Base-by-base conservation (phyloP, 2,888 invertebrate genomes). In the Peribatodes rhomboidaria region DNA sequence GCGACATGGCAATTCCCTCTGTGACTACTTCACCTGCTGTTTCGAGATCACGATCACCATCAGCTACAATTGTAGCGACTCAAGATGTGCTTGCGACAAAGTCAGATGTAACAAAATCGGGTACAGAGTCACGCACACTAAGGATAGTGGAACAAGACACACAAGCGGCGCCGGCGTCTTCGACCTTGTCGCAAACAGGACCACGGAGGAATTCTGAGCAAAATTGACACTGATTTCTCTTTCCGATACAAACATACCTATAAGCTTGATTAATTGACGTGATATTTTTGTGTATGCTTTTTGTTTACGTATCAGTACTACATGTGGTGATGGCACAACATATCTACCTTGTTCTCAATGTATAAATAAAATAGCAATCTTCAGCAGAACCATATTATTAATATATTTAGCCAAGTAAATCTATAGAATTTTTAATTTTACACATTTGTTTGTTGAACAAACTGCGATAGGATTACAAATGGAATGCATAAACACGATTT, bases 361-460 rank as follows among this genome's bases (percentile, higher is more conserved):
- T 14, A 11, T 31, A 49, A 50, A 50, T 50, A 35, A 50, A 50
- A 50, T 11, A 35, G 13, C 27, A n/a, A 50, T 50, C 1, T 61
- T 52, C 33, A 67, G 69, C 69, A 75, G 69, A 68, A 67, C 52
- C 70, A 72, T 76, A 75, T 72, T 74, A 59, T 60, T 68, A 63
- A n/a, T n/a, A 27, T 72, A 65, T 59, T 72, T 61, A 57, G 42
- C 33, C 31, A 52, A 67, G 61, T 69, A 60, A 61, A 61, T 66
- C 58, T 71, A 61, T 18, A 53, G 63, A 52, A 49, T 57, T 41
- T 61, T 67, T 49, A 18, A 37, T 22, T 35, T 52, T 49, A 57
- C 46, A 50, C 35, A 35, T 13, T 35, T 18, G 10, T 71, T 54
- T 66, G 71, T 75, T 72, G 18, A 50, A 77, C n/a, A 46, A 56